phyloP scores from a whole-genome alignment of 2,888 invertebrate genomes.

The Pegoplata infirma region DNA sequence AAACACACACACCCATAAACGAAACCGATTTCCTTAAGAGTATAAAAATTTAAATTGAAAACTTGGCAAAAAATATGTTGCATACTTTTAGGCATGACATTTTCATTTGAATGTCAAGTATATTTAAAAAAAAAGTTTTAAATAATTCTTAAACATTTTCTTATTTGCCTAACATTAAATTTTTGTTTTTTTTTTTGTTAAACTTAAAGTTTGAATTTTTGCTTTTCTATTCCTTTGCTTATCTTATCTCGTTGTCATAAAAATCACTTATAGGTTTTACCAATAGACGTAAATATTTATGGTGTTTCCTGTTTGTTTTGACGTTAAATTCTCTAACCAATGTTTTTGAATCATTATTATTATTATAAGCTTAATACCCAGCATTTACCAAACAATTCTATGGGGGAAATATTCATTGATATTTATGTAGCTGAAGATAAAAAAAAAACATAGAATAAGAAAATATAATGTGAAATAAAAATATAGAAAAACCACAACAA shows the following conservation, averaged over 20 bases:
- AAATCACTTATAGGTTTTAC: conserved; percentile 44
- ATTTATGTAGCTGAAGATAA: conserved; percentile 46
- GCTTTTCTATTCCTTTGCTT: conserved; percentile 1
- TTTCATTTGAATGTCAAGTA: conserved; percentile 24
- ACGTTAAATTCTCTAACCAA: conserved; percentile 34
- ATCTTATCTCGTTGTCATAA: conserved; percentile 41
- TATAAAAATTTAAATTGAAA: conserved; percentile 38
- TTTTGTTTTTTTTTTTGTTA: background rate
- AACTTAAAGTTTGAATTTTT: background rate
- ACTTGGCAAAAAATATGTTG: conserved; percentile 17
- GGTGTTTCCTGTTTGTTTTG: conserved; percentile 35
- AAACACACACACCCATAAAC: conserved; percentile 24
- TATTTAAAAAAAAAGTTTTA: conserved; percentile 1
- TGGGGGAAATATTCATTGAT: conserved; percentile 23
- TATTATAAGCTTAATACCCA: conserved; percentile 30
- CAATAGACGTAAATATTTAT: conserved; percentile 56
- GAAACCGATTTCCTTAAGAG: conserved; percentile 5
- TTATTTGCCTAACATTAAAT: conserved; percentile 9
- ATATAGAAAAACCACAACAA: conserved; percentile 9
- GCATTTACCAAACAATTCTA: background rate
- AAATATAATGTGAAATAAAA: background rate
- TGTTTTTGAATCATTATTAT: conserved; percentile 32
- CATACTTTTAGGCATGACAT: conserved; percentile 41
- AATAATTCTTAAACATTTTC: conserved; percentile 2
- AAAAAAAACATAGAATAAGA: conserved; percentile 27